Evolutionary conservation across 2,888 invertebrate species (phyloP).

Genomic region (Thumatha senex): DNA sequence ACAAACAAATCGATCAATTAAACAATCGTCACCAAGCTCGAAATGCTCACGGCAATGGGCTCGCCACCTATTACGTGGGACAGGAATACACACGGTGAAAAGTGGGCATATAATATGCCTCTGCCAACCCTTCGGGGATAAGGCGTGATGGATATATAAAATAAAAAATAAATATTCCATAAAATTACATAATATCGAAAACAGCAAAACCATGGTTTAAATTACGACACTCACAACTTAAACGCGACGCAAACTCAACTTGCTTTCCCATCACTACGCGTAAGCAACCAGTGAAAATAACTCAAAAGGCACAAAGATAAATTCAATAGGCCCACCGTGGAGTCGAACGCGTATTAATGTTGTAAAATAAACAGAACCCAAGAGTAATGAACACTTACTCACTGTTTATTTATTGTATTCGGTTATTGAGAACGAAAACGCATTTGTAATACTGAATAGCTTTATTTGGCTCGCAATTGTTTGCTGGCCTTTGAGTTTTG

Average conservation of each 20-base stretch:
- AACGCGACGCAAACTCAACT: not conserved
- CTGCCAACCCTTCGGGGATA: no score
- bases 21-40: no score
- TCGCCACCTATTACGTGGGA: no score
- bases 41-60: no score
- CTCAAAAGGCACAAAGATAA: conserved; percentile 50
- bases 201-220: no score
- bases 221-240: no score
- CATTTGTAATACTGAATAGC: conserved; percentile 48
- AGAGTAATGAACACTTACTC: conserved; percentile 48
- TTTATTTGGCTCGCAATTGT: conserved; percentile 39
- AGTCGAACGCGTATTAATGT: conserved; percentile 46
- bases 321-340: conserved; percentile 65
- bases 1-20: no score
- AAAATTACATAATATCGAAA: no score
- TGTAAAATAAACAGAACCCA: conserved; percentile 57
- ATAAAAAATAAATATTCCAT: no score
- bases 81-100: no score
- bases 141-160: no score
- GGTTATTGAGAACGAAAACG: conserved; percentile 50
- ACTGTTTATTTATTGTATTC: conserved; percentile 48
- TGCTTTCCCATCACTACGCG: conserved; percentile 21
- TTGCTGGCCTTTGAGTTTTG: conserved; percentile 7
- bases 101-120: no score
- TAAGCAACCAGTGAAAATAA: conserved; percentile 41